Evolutionary conservation across 2,797 vertebrate genomes (phyloP), one percentile per base, ranked within the genome.

Genomic region (Hyperoplus immaculatus): DNA sequence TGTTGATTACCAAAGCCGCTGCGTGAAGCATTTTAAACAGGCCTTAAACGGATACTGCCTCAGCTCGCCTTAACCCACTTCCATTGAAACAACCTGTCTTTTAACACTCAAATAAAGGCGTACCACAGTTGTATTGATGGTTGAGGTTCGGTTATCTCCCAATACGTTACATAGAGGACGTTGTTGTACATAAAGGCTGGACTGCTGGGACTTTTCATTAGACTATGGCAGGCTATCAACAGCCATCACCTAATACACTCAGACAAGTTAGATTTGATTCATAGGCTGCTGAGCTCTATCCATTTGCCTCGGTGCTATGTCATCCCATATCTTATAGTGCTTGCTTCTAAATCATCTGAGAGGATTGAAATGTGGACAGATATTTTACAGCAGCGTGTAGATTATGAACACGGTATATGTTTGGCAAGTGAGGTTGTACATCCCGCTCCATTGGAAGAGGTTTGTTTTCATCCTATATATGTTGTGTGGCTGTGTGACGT

Each of bases 211-310:
- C 80, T 83, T 83, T 90, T 89, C 75, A 82, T 90, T 91, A 29
- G 29, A 29, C 29, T 29, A 83, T 8, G 4, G 21, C 61, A 12
- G 58, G 75, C 78, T 85, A 78, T 92, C 86, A 70, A 83, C 80
- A 81, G 70, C 82, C 76, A 82, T 85, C 83, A 65, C 61, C 81
- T 90, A 85, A 88, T 81, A 74, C 51, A 82, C 69, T 77, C 79
- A 80, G 85, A 87, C 86, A 78, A 70, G 85, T 82, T 83, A 63
- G 70, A 87, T 88, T 90, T 91, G 90, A 92, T 93, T 91, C 88
- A 90, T 84, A 29, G 81, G 68, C 87, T 80, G 82, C 87, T 89
- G 76, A 76, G 76, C 83, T 81, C 73, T 73, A 88, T 92, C 80
- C 82, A 70, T 89, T 89, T 62, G 81, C 86, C 76, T 68, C 42